Evolutionary conservation across 1,140 invertebrate species (phyloP).

Genomic region (Procambarus clarkii): DNA sequence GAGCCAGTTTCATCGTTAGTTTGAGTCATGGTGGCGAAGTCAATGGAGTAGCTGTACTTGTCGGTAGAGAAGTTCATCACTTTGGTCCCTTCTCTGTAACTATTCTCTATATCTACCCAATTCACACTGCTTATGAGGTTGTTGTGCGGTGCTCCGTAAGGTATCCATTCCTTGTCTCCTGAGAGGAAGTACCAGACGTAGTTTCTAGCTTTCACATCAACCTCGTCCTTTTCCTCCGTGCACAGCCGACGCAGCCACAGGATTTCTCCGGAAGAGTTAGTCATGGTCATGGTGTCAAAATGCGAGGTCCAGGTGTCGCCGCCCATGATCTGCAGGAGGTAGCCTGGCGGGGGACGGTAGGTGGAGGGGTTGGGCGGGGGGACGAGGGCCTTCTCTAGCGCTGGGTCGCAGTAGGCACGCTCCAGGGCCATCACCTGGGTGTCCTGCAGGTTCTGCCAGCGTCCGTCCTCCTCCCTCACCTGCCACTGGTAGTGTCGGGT

Average conservation of each 20-base stretch:
- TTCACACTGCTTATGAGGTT: slow-evolving; percentile 35
- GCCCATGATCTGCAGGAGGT: slow-evolving; percentile 16
- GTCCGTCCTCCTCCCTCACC: slow-evolving; percentile 10
- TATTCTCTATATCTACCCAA: slow-evolving; percentile 47
- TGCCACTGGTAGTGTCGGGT: slow-evolving; percentile 47
- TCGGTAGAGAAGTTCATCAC: slow-evolving; percentile 8
- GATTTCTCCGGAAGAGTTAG: slow-evolving; percentile 35
- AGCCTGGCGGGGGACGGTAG: not conserved
- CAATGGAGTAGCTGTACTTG: slow-evolving; percentile 15
- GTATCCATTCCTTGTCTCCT: slow-evolving; percentile 29
- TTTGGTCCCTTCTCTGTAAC: not conserved
- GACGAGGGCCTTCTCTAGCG: not conserved
- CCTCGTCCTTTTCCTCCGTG: not conserved
- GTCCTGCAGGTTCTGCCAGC: slow-evolving; percentile 26
- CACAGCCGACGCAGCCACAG: slow-evolving; percentile 37
- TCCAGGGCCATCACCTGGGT: slow-evolving; percentile 13
- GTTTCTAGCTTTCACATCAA: not conserved
- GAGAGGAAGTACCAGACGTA: slow-evolving; percentile 40
- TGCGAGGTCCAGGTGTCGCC: slow-evolving; percentile 45
- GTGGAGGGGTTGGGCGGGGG: slow-evolving; percentile 19
- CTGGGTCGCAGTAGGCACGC: slow-evolving; percentile 30
- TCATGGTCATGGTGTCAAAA: slow-evolving; percentile 39
- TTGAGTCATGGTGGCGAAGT: slow-evolving; percentile 46
- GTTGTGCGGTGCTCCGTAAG: slow-evolving; percentile 24
- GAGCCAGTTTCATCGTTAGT: slow-evolving; percentile 29